Evolutionary conservation across 2,888 invertebrate genomes (phyloP).

Genomic region (Peribatodes rhomboidaria): DNA sequence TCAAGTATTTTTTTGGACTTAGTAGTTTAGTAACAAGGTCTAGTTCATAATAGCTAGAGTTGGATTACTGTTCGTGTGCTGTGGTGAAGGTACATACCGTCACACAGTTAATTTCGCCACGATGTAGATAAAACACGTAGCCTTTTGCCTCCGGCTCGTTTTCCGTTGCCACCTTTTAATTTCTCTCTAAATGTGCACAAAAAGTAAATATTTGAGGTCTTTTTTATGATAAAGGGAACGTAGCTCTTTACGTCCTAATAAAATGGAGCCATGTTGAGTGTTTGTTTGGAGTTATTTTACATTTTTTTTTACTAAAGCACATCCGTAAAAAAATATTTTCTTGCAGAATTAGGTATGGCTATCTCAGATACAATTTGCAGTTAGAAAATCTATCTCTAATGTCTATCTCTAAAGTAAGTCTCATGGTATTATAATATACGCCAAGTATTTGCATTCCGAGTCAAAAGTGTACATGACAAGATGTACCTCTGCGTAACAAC

Average conservation of each 20-base stretch:
- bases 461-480: too few relatives aligned
- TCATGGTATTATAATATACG: too few relatives aligned
- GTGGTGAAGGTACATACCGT: constrained; percentile 30
- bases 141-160: constrained; percentile 65
- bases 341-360: not conserved
- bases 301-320: not conserved
- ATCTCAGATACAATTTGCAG: too few relatives aligned
- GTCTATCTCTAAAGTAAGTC: too few relatives aligned
- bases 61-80: constrained; percentile 18
- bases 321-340: not conserved
- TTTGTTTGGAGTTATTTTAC: constrained; percentile 41
- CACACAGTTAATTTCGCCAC: constrained; percentile 74
- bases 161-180: constrained; percentile 73
- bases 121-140: constrained; percentile 81
- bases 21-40: too few relatives aligned
- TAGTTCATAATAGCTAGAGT: not conserved
- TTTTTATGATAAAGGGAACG: constrained; percentile 48
- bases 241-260: constrained; percentile 47
- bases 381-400: too few relatives aligned
- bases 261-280: constrained; percentile 38
- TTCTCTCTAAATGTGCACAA: constrained; percentile 66
- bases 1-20: too few relatives aligned
- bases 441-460: too few relatives aligned
- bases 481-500: constrained; percentile 45
- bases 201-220: constrained; percentile 60